Conservation (phyloP, 2,113 vertebrate species). For the Morone chrysops region DNA sequence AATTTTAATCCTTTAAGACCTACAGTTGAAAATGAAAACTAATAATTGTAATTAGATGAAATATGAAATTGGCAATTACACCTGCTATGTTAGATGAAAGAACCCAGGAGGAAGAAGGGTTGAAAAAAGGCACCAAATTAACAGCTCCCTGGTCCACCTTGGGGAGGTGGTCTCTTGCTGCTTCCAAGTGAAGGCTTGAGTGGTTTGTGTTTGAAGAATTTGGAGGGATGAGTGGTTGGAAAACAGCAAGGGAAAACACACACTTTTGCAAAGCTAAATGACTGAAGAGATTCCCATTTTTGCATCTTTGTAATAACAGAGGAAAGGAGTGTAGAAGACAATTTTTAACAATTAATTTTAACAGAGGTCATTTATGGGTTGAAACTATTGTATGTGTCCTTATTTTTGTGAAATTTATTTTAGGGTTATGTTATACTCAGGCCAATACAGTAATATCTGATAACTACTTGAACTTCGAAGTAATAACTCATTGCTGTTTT, state of each 20-base stretch:
- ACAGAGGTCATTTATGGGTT: neutral
- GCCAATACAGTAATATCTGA: neutral
- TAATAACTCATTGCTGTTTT: neutral
- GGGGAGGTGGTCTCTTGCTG: neutral
- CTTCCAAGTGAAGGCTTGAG: neutral
- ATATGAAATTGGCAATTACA: neutral
- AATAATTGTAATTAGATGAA: neutral
- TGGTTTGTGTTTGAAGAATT: neutral
- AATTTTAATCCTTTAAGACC: neutral
- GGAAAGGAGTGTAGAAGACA: neutral
- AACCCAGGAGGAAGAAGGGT: neutral
- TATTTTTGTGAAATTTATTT: too few species aligned
- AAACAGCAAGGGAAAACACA: constrained; percentile 8
- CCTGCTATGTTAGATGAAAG: neutral
- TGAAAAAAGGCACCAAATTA: neutral
- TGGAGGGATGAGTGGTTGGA: neutral
- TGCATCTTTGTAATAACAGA: neutral
- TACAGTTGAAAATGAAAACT: neutral
- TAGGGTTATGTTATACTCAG: neutral
- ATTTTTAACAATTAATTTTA: neutral
- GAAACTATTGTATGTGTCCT: too few species aligned
- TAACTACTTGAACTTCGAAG: neutral
- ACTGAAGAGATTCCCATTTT: neutral
- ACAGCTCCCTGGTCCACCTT: neutral
- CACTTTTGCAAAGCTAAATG: neutral